Conservation (phyloP, 2,113 vertebrate genomes). For the Apteryx owenii region DNA sequence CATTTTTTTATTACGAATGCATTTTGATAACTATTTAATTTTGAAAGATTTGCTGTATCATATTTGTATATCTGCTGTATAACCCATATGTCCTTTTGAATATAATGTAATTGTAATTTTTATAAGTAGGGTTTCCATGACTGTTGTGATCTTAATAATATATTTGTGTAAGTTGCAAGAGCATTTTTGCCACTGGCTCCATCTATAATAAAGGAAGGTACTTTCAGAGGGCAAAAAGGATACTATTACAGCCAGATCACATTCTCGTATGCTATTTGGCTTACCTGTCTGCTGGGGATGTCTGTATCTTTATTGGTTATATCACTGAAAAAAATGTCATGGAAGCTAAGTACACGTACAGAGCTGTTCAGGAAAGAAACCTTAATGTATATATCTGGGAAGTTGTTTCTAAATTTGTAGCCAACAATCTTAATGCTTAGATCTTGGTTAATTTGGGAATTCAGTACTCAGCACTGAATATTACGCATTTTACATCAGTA, state of each 20-base stretch:
- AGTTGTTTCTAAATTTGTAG: background rate
- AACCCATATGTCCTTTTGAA: background rate
- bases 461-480: background rate
- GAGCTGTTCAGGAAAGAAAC: background rate
- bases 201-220: too few relatives aligned
- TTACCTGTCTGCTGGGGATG: background rate
- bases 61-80: background rate
- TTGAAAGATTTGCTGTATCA: background rate
- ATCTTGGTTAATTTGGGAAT: background rate
- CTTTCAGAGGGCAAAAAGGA: too few relatives aligned
- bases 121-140: background rate
- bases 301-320: background rate
- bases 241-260: background rate
- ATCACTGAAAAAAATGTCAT: background rate
- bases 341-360: background rate
- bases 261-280: background rate
- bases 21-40: background rate
- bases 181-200: too few relatives aligned
- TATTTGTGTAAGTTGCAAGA: too few relatives aligned
- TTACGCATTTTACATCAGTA: background rate
- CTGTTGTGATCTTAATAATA: too few relatives aligned
- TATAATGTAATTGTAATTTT: background rate
- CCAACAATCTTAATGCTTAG: background rate
- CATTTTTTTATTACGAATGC: too few relatives aligned
- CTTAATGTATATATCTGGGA: background rate